Evolutionary conservation across 2,888 invertebrate genomes (phyloP).

Genomic region (Lamellibrachia satsuma): DNA sequence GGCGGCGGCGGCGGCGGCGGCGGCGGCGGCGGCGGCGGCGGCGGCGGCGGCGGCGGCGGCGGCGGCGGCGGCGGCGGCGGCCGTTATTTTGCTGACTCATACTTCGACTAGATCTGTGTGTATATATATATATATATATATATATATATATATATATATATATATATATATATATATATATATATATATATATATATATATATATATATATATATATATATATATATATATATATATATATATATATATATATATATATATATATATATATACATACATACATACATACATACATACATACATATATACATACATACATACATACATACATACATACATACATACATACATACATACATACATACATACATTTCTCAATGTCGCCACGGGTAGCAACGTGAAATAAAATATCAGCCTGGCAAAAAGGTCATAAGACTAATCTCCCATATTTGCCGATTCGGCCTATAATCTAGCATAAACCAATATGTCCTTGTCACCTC

Average conservation of each 20-base stretch:
- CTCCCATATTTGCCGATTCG: too few relatives aligned
- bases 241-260: neutral
- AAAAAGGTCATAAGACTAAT: too few relatives aligned
- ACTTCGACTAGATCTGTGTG: too few relatives aligned
- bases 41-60: too few relatives aligned
- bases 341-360: conserved; percentile 19
- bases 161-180: neutral
- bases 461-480: neutral
- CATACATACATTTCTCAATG: neutral
- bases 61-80: too few relatives aligned
- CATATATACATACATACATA: neutral
- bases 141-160: too few relatives aligned
- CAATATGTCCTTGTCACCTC: neutral
- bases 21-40: too few relatives aligned
- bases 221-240: conserved; percentile 23
- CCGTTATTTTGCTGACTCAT: too few relatives aligned
- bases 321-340: conserved; percentile 19
- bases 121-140: neutral
- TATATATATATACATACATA: neutral
- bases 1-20: too few relatives aligned
- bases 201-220: conserved; percentile 20
- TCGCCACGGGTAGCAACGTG: too few relatives aligned
- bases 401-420: too few relatives aligned
- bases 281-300: neutral
- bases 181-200: conserved; percentile 24